phyloP scores from a whole-genome alignment of 23 tunicate genomes.

The Trididemnum miniatum region DNA sequence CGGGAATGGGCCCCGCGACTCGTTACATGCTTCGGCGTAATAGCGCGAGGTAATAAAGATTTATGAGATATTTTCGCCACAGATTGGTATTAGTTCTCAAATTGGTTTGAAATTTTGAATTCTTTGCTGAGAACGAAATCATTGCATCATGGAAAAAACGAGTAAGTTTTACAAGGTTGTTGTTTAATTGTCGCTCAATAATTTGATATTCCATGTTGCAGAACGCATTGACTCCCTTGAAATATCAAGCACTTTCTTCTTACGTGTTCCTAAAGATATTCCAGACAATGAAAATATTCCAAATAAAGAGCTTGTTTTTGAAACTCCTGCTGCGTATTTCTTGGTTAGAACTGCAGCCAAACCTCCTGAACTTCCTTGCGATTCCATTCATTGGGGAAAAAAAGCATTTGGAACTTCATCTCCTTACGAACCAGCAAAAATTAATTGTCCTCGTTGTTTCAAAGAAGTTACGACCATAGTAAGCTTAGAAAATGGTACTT shows the following conservation, averaged over 20 bases:
- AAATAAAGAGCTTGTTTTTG: slow-evolving; percentile 14
- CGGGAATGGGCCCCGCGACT: no score
- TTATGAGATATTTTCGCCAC: no score
- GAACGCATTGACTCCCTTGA: not conserved
- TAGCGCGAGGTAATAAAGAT: no score
- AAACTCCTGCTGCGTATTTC: slow-evolving; percentile 13
- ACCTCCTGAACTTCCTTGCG: slow-evolving; percentile 5
- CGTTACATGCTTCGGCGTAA: no score
- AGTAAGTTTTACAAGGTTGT: no score
- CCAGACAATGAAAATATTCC: not conserved
- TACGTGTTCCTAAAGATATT: not conserved
- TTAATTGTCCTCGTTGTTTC: slow-evolving; percentile 23
- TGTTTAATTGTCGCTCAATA: no score
- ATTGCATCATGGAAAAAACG: no score
- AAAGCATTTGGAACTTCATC: not conserved
- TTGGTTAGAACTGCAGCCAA: not conserved
- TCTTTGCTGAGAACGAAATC: no score
- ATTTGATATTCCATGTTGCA: no score
- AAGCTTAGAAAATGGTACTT: not conserved
- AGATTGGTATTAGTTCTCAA: no score
- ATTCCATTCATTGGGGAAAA: no score
- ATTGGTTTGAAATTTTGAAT: no score
- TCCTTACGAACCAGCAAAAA: not conserved
- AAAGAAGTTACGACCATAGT: not conserved
- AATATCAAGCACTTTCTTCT: slow-evolving; percentile 11